phyloP scores from a whole-genome alignment of 2,113 vertebrate genomes.

The Equus quagga region DNA sequence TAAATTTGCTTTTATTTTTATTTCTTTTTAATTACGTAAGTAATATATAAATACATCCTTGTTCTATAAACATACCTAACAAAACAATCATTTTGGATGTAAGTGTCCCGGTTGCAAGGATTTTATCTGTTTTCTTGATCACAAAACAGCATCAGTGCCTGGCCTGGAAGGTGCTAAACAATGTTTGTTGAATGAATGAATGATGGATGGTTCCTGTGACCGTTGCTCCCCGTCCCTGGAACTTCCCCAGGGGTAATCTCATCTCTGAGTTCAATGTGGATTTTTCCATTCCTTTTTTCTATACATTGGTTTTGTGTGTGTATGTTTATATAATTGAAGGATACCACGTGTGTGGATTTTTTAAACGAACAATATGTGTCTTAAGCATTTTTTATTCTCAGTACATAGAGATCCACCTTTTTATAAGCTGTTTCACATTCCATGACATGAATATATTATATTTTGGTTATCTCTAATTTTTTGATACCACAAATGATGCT shows the following conservation, averaged over 20 bases:
- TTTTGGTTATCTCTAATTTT: not conserved
- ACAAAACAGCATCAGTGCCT: not conserved
- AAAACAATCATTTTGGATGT: not conserved
- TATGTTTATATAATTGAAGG: not conserved
- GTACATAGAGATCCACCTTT: not conserved
- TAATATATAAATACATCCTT: not conserved
- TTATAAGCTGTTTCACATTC: not conserved
- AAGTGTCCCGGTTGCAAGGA: not conserved
- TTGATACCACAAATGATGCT: not conserved
- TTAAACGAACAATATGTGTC: not conserved
- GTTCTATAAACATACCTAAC: not conserved
- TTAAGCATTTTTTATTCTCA: constrained; percentile 9
- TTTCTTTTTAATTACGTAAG: not conserved
- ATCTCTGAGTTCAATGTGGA: not conserved
- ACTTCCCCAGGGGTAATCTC: not conserved
- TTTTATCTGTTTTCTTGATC: not conserved
- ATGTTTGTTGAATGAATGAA: not conserved
- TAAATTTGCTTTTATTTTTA: constrained; percentile 21
- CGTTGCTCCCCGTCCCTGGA: not conserved
- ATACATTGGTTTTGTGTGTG: no score
- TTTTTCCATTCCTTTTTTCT: not conserved
- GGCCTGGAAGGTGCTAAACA: not conserved
- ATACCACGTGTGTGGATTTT: not conserved
- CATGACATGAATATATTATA: not conserved
- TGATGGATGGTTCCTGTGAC: not conserved